These are phyloP conservation scores for Tipula confusa DNA, from an alignment of 2,888 invertebrate genomes.

Conservation along the genomic window DNA sequence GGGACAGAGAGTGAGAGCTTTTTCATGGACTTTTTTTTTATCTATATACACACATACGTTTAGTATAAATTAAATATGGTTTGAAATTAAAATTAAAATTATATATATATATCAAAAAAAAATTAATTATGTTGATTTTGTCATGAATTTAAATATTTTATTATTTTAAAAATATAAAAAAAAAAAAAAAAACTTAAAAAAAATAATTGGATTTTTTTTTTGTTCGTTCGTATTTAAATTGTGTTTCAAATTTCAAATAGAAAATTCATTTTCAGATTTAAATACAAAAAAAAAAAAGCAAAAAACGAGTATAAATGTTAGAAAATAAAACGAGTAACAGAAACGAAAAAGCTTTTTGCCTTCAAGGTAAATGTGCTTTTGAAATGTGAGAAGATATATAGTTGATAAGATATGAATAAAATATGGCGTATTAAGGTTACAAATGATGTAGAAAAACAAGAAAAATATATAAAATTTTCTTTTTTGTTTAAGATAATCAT, in stretches of 20 bases:
- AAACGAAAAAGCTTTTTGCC: background rate
- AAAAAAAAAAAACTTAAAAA: background rate
- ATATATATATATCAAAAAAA: background rate
- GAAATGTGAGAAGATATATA: constrained; percentile 25
- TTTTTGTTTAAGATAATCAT: constrained; percentile 12
- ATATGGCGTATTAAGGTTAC: constrained; percentile 25
- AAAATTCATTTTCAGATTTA: constrained; percentile 20
- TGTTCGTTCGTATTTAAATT: background rate
- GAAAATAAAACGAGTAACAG: background rate
- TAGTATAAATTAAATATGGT: background rate
- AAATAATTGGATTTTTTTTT: background rate
- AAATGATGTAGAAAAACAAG: constrained; percentile 5
- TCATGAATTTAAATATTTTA: constrained; percentile 20
- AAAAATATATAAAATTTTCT: background rate
- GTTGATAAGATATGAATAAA: constrained; percentile 25
- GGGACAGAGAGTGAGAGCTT: background rate
- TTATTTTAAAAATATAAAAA: constrained; percentile 3
- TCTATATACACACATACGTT: background rate
- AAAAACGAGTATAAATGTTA: background rate
- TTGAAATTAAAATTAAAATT: constrained; percentile 3
- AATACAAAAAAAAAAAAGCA: background rate
- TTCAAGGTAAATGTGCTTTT: constrained; percentile 25
- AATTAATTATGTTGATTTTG: constrained; percentile 25
- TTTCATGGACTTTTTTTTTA: background rate
- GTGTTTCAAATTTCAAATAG: constrained; percentile 20